Percentiles rank a stretch among this genome's conserved stretches.
Conservation (phyloP, 1,140 invertebrate genomes). For the Mylabris phalerata region DNA sequence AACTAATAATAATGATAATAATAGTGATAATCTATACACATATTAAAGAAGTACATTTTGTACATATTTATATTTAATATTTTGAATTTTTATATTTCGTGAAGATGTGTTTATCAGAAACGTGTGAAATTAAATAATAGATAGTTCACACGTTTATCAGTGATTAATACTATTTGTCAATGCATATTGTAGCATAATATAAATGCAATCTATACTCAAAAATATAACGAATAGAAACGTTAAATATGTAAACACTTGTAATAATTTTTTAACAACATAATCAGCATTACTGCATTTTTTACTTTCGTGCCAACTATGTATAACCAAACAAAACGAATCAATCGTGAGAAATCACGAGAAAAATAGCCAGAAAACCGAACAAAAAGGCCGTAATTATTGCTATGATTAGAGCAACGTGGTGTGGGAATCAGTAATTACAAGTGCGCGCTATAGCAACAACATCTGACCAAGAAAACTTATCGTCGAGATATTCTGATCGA, state of each 20-base stretch:
- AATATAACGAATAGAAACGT: too few relatives aligned
- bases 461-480: constrained; percentile 24
- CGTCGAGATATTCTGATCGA: constrained; percentile 3
- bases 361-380: constrained; percentile 24
- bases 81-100: too few relatives aligned
- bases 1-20: too few relatives aligned
- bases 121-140: constrained; percentile 25
- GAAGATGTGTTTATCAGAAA: background rate
- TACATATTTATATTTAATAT: too few relatives aligned
- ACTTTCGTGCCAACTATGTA: background rate
- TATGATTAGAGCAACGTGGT: constrained; percentile 31
- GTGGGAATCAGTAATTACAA: constrained; percentile 37
- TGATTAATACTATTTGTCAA: background rate
- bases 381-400: constrained; percentile 34
- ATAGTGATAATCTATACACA: too few relatives aligned
- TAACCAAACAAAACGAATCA: constrained; percentile 1
- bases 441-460: constrained; percentile 12
- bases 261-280: too few relatives aligned
- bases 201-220: too few relatives aligned
- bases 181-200: too few relatives aligned
- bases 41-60: too few relatives aligned
- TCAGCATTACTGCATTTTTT: too few relatives aligned
- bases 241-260: too few relatives aligned
- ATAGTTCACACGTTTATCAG: constrained; percentile 9
- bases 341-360: constrained; percentile 30